Conservation (phyloP, 2,113 vertebrate genomes). For the Alligator sinensis region DNA sequence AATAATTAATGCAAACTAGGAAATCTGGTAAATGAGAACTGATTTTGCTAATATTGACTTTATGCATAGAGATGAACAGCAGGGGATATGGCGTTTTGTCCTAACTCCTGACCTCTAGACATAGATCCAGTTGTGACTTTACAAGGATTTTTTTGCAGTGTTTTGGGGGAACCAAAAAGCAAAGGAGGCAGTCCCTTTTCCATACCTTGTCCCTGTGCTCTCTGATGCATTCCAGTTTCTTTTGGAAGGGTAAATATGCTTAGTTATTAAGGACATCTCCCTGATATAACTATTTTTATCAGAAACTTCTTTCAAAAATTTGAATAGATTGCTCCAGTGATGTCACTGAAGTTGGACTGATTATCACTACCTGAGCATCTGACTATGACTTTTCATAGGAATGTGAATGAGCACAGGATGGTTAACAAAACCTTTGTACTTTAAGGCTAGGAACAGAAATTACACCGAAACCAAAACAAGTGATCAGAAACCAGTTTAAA, state of each 20-base stretch:
- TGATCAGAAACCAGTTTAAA: no score
- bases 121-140: background rate
- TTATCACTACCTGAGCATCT: background rate
- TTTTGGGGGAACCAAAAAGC: background rate
- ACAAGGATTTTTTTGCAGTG: background rate
- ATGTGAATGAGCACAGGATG: background rate
- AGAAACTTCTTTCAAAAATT: background rate
- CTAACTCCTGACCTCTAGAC: background rate
- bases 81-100: accelerated
- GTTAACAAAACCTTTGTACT: background rate
- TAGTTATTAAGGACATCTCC: accelerated
- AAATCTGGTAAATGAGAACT: background rate
- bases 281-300: background rate
- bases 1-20: background rate
- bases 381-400: background rate
- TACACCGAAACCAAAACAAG: no score
- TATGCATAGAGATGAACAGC: no score
- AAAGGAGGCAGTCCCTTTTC: background rate
- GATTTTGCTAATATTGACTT: background rate
- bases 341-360: background rate
- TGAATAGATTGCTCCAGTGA: background rate
- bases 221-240: background rate
- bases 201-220: no score
- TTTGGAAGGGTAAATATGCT: accelerated
- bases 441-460: no score